These are phyloP conservation scores for Chromobotia macracanthus DNA, from an alignment of 2,797 vertebrate species.

Conservation along the genomic window DNA sequence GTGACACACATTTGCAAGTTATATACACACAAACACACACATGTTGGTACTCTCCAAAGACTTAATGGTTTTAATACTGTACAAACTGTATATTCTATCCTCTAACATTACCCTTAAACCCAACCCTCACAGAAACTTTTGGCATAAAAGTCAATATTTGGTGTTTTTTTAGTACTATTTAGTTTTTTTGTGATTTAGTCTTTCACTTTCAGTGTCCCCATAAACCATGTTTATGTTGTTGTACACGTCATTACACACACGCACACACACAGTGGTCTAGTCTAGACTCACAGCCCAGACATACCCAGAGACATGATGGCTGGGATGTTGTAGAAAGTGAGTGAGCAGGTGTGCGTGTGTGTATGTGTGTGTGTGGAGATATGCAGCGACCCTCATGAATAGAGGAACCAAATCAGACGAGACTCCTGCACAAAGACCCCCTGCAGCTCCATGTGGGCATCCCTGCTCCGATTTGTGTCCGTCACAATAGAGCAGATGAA, in stretches of 20 bases:
- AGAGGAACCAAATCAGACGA: conserved; percentile 81
- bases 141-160: no score
- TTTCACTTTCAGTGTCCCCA: no score
- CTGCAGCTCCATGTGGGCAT: conserved; percentile 77
- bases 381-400: conserved; percentile 79
- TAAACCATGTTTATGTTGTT: no score
- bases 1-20: conserved; percentile 39
- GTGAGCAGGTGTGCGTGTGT: no score
- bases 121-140: no score
- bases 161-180: no score
- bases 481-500: conserved; percentile 81
- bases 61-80: no score
- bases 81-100: no score
- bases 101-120: no score
- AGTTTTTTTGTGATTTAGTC: no score
- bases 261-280: conserved; percentile 3
- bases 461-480: conserved; percentile 81
- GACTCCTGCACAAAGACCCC: conserved; percentile 82
- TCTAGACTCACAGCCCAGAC: conserved; percentile 26
- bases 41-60: no score
- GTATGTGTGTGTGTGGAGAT: conserved; percentile 74
- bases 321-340: conserved; percentile 67
- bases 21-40: neutral
- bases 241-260: neutral
- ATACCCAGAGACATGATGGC: conserved; percentile 55